phyloP scores from a whole-genome alignment of 2,113 vertebrate genomes.

The Daboia siamensis region DNA sequence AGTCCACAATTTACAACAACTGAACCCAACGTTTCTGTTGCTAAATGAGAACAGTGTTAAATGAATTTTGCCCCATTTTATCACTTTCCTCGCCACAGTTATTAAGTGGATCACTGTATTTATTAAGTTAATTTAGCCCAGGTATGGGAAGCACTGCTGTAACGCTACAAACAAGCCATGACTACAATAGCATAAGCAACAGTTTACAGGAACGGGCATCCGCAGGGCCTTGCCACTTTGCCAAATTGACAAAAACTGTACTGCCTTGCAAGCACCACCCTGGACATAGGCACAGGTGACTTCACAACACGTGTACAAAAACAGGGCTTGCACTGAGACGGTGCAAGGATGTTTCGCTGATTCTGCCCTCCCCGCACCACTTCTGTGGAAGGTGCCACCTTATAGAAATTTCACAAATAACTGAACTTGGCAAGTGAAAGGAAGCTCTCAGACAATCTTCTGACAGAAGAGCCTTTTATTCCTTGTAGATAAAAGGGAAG shows the following conservation, averaged over 20 bases:
- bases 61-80: background rate
- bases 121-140: background rate
- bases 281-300: background rate
- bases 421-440: conserved; percentile 1
- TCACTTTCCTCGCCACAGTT: background rate
- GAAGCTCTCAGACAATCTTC: background rate
- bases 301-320: background rate
- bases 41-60: background rate
- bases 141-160: background rate
- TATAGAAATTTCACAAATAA: background rate
- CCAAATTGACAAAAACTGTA: background rate
- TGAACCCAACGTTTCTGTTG: background rate
- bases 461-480: background rate
- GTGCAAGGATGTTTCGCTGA: background rate
- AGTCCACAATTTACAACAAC: background rate
- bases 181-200: background rate
- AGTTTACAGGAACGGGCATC: background rate
- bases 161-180: background rate
- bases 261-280: background rate
- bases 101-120: background rate
- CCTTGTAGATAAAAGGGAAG: background rate
- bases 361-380: background rate
- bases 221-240: background rate
- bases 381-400: background rate
- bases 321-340: background rate